Conservation (phyloP, 2,888 invertebrate genomes). For the Noctua comes region DNA sequence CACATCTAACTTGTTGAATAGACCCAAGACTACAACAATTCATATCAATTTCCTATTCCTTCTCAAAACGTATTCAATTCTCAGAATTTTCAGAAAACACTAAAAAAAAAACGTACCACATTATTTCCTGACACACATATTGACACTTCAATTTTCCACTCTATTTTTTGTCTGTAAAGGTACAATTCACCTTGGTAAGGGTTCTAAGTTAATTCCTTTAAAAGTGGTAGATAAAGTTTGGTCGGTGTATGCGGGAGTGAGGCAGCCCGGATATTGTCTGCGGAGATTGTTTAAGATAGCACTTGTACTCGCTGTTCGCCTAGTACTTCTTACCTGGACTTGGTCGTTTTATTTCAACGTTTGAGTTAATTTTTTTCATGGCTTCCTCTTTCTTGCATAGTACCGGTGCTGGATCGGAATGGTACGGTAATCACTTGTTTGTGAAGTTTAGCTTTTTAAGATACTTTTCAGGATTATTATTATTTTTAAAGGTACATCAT, state of each 20-base stretch:
- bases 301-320: slow-evolving; percentile 61
- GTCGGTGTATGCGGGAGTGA: slow-evolving; percentile 68
- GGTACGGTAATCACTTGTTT: slow-evolving; percentile 7
- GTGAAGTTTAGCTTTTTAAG: background rate
- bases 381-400: slow-evolving; percentile 44
- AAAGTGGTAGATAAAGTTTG: slow-evolving; percentile 59
- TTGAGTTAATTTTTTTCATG: slow-evolving; percentile 50
- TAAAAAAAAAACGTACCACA: slow-evolving; percentile 2
- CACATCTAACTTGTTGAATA: slow-evolving; percentile 23
- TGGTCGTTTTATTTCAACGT: slow-evolving; percentile 67
- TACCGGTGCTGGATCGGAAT: slow-evolving; percentile 16
- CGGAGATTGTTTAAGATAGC: slow-evolving; percentile 84
- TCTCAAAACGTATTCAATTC: slow-evolving; percentile 8
- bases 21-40: background rate
- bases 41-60: slow-evolving; percentile 25
- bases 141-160: slow-evolving; percentile 29
- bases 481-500: background rate
- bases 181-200: slow-evolving; percentile 15
- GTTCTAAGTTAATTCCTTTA: slow-evolving; percentile 51
- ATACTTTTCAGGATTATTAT: background rate
- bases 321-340: slow-evolving; percentile 61
- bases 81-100: slow-evolving; percentile 23
- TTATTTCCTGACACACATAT: slow-evolving; percentile 57
- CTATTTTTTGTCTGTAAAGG: background rate
- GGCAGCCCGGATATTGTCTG: slow-evolving; percentile 79